Percentiles rank a stretch among this genome's conserved stretches.
Conservation (phyloP, 1,140 invertebrate species). For the Papilio xuthus region DNA sequence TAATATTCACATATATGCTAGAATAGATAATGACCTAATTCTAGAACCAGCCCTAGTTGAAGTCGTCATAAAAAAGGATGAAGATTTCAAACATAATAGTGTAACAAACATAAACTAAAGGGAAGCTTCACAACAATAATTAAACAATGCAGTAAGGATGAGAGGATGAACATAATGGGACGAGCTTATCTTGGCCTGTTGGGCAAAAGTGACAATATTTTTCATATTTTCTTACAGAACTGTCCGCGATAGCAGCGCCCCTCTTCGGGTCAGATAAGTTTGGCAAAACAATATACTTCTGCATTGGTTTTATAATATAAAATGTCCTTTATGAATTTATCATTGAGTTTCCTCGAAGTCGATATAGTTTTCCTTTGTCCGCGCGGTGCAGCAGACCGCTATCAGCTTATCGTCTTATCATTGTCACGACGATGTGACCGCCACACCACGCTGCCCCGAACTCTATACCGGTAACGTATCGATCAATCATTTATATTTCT, state of each 20-base stretch:
- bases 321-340: constrained; percentile 44
- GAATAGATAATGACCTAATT: no score
- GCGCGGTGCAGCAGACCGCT: constrained; percentile 47
- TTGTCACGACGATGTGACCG: constrained; percentile 68
- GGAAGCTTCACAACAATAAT: no score
- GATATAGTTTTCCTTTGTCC: constrained; percentile 65
- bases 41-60: no score
- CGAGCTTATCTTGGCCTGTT: neutral
- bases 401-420: constrained; percentile 66
- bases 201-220: neutral
- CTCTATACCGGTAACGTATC: neutral
- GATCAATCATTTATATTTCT: neutral
- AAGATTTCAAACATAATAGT: no score
- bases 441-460: constrained; percentile 42
- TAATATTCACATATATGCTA: no score
- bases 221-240: neutral
- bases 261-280: no score
- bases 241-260: neutral
- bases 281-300: neutral
- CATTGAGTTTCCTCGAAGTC: constrained; percentile 56
- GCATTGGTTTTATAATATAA: neutral
- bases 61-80: no score
- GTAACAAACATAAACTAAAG: no score
- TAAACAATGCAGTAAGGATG: no score
- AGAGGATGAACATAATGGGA: neutral